These are phyloP conservation scores for Lipophrys pholis DNA, from an alignment of 2,113 vertebrate genomes.

Conservation along the genomic window DNA sequence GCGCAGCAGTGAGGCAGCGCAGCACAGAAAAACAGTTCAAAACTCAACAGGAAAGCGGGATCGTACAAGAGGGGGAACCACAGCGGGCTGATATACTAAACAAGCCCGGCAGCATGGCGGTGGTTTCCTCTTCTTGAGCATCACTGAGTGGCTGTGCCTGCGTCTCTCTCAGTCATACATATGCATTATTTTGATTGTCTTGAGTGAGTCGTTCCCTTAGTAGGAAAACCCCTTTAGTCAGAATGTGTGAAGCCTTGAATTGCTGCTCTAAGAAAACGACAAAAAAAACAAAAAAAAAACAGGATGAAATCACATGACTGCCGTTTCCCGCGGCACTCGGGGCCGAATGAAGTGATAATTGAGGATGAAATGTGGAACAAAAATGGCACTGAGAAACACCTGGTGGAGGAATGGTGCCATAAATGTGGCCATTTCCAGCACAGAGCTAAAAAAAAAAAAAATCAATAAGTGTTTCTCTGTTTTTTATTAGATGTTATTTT, in stretches of 20 bases:
- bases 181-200: constrained; percentile 47
- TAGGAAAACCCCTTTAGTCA: constrained; percentile 43
- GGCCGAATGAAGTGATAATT: constrained; percentile 16
- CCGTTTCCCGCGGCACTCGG: constrained; percentile 10
- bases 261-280: too few relatives aligned
- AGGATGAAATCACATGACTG: constrained; percentile 7
- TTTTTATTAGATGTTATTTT: constrained; percentile 13
- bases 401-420: constrained; percentile 38
- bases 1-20: constrained; percentile 37
- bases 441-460: constrained; percentile 28
- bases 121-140: constrained; percentile 38
- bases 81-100: constrained; percentile 39
- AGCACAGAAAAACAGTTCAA: constrained; percentile 22
- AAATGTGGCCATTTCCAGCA: constrained; percentile 31
- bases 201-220: constrained; percentile 42
- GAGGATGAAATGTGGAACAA: constrained; percentile 31
- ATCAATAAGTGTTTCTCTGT: constrained; percentile 15
- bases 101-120: constrained; percentile 26
- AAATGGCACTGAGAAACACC: constrained; percentile 20
- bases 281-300: neutral
- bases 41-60: constrained; percentile 17
- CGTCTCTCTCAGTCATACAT: constrained; percentile 45
- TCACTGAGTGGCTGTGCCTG: constrained; percentile 26
- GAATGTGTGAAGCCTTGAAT: constrained; percentile 20
- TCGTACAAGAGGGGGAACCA: constrained; percentile 4